Evolutionary conservation across 2,797 vertebrate species (phyloP), one percentile per base, ranked within the genome.

Genomic region (Malurus splendens): DNA sequence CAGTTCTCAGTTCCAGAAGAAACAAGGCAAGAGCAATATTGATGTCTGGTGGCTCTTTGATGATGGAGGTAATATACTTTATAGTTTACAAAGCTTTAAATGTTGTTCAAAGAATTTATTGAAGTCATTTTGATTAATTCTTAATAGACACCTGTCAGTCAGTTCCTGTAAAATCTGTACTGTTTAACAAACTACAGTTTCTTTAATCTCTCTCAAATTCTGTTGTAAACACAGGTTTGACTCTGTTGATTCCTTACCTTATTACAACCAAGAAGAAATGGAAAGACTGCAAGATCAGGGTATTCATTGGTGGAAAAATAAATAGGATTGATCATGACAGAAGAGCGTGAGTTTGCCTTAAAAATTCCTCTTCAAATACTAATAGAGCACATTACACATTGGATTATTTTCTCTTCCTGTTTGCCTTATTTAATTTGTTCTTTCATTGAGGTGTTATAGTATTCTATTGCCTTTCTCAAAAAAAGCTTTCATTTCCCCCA

Each of bases 21-120:
- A 98, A 76, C 99, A 99, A 96, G 98, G 98, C 76, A 99, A 99
- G 97, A 99, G 98, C 87, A 99, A 99, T 82, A 98, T 99, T 28
- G 99, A 99, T 10, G 99, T 99, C 12, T 99, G 99, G 99, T 99
- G 99, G 99, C 98, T 99, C 81, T 99, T 99, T 95, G 99, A 99
- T 74, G 99, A 99, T 82, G 99, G 99, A 97, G 99, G 99, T 99
- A 96, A 76, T 94, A 61, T 73, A 36, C 12, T 64, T 92, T 51
- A 28, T 67, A 47, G 27, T 82, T 68, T 5, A 47, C 33, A 75
- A 70, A 79, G 4, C 33, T n/a, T 67, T 25, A 80, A 38, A 13
- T 50, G 18, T 42, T 60, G 16, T 8, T 59, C 2, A 6, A 54
- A 82, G 64, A 61, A 36, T 23, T 10, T 13, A 71, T 1, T 25